phyloP scores from a whole-genome alignment of 2,888 invertebrate genomes.

The Ptilodon capucinus region DNA sequence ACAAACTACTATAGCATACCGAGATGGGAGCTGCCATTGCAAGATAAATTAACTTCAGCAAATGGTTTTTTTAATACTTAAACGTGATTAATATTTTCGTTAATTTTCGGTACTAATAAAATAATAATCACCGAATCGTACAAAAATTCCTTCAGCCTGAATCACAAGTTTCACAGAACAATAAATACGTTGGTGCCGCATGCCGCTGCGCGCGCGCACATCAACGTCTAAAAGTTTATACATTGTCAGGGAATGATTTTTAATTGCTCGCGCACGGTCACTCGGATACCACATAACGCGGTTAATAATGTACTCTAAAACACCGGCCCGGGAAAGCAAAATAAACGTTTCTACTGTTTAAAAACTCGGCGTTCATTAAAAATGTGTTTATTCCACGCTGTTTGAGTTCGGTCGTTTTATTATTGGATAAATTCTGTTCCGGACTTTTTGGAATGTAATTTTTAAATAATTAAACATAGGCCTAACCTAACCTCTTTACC shows the following conservation, averaged over 20 bases:
- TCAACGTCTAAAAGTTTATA: conserved; percentile 62
- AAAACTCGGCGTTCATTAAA: background rate
- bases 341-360: background rate
- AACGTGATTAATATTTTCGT: no score
- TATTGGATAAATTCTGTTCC: no score
- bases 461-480: no score
- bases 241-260: conserved; percentile 56
- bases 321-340: background rate
- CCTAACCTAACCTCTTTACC: no score
- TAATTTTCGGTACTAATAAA: background rate
- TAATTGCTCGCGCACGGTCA: conserved; percentile 56
- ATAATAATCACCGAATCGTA: background rate
- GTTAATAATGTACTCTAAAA: conserved; percentile 5
- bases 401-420: background rate
- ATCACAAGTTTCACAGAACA: conserved; percentile 33
- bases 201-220: conserved; percentile 32
- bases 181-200: conserved; percentile 38
- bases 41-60: no score
- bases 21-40: no score
- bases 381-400: background rate
- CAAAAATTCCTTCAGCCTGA: conserved; percentile 11
- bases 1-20: no score
- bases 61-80: no score
- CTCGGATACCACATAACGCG: conserved; percentile 31
- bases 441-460: background rate